Evolutionary conservation across 2,797 vertebrate species (phyloP).

Genomic region (Nasua narica): DNA sequence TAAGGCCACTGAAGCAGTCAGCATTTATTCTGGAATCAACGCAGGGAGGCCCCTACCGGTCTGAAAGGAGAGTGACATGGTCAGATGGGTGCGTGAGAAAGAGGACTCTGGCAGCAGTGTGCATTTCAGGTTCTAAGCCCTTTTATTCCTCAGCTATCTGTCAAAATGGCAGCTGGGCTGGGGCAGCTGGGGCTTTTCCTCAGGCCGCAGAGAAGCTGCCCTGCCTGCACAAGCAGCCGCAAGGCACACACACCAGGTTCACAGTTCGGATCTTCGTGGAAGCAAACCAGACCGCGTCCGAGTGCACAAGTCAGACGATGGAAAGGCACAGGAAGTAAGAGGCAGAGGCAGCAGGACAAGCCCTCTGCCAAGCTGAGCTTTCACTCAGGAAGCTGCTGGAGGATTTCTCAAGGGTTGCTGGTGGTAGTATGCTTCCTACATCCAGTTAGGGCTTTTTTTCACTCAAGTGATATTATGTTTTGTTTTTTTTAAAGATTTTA

Average conservation of each 20-base stretch:
- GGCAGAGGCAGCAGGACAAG: neutral
- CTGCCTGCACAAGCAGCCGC: neutral
- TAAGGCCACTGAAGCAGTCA: neutral
- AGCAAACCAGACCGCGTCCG: neutral
- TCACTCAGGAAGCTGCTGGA: neutral
- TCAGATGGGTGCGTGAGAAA: neutral
- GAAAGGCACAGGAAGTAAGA: neutral
- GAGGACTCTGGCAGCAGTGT: neutral
- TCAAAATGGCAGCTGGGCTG: neutral
- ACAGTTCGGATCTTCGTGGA: neutral
- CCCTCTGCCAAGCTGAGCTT: neutral
- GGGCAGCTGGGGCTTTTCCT: neutral
- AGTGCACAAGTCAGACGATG: neutral
- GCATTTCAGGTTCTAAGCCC: neutral
- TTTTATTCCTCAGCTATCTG: conserved; percentile 18
- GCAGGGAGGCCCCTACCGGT: neutral
- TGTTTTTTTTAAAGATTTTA: too few relatives aligned
- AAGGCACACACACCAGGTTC: neutral
- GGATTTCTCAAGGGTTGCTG: neutral
- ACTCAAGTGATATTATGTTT: neutral
- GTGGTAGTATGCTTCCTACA: neutral
- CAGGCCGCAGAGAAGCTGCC: neutral
- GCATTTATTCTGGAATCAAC: neutral
- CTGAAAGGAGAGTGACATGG: neutral
- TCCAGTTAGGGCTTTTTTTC: neutral